These are phyloP conservation scores for Allophyes oxyacanthae DNA, from an alignment of 2,888 invertebrate species.

Conservation along the genomic window DNA sequence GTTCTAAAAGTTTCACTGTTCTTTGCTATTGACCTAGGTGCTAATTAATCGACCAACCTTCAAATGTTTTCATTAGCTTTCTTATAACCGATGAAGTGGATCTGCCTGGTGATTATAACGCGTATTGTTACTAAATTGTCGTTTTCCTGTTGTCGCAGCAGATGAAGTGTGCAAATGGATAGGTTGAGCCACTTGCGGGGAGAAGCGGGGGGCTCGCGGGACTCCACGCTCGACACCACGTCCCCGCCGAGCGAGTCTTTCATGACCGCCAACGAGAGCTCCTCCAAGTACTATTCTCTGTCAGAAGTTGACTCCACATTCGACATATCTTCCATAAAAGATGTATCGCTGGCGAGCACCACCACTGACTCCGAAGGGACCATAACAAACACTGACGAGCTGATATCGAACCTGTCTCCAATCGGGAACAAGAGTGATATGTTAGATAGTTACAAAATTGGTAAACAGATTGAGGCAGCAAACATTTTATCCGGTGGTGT, in stretches of 20 bases:
- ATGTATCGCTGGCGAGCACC: constrained; percentile 67
- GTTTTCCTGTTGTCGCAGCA: constrained; percentile 73
- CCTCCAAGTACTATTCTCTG: constrained; percentile 83
- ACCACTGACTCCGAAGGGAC: constrained; percentile 65
- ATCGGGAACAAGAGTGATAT: constrained; percentile 77
- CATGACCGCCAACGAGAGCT: constrained; percentile 82
- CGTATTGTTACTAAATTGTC: constrained; percentile 52
- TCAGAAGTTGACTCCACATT: constrained; percentile 82
- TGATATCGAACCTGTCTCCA: constrained; percentile 78
- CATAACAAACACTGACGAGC: constrained; percentile 66
- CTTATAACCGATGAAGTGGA: constrained; percentile 59
- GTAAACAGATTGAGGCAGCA: constrained; percentile 84
- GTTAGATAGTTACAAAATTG: constrained; percentile 79
- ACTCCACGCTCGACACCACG: constrained; percentile 80
- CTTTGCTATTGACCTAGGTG: constrained; percentile 86
- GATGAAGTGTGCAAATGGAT: constrained; percentile 87
- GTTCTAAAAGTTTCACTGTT: constrained; percentile 85
- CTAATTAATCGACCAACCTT: constrained; percentile 81
- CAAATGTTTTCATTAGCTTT: constrained; percentile 77
- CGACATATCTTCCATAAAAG: constrained; percentile 76
- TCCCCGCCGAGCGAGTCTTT: constrained; percentile 79
- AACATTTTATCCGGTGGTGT: constrained; percentile 86
- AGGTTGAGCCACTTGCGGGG: constrained; percentile 83
- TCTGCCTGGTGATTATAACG: constrained; percentile 50
- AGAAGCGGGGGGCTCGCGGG: constrained; percentile 76